Evolutionary conservation across 2,797 vertebrate species (phyloP).

Genomic region (Sandelia bainsii): DNA sequence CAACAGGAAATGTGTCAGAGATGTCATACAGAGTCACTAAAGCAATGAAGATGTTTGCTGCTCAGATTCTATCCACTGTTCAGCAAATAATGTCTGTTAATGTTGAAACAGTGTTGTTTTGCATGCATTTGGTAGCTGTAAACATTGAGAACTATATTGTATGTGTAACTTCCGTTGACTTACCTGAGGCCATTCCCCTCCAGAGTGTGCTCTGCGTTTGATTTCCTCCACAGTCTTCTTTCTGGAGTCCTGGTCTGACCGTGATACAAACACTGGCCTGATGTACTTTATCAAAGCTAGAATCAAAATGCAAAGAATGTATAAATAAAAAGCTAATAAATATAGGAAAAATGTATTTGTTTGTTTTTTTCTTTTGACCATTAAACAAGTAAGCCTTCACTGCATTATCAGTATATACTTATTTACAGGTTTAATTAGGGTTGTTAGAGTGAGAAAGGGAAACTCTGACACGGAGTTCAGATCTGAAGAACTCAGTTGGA

Average conservation of each 20-base stretch:
- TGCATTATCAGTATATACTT: not conserved
- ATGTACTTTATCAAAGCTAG: conserved; percentile 96
- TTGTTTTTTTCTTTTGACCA: not conserved
- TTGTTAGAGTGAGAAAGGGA: too few species aligned
- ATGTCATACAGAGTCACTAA: not conserved
- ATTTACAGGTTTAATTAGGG: not conserved
- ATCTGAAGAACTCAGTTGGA: too few species aligned
- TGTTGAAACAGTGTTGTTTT: not conserved
- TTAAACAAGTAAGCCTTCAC: not conserved
- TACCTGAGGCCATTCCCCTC: conserved; percentile 97
- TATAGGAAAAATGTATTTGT: not conserved
- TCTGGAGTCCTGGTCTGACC: conserved; percentile 95
- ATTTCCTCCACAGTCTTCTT: conserved; percentile 98
- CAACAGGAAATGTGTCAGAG: too few species aligned
- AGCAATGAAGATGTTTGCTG: not conserved
- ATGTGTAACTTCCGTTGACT: not conserved
- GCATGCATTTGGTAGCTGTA: not conserved
- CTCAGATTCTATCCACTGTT: not conserved
- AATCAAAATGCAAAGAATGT: conserved; percentile 32
- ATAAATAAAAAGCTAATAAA: not conserved
- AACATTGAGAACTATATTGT: not conserved
- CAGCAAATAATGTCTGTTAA: not conserved
- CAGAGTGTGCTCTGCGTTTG: conserved; percentile 90
- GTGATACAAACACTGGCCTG: conserved; percentile 95
- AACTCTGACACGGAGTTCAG: not conserved